These are phyloP conservation scores for Stichopus horrens DNA, from an alignment of 53 echinoderm and acorn worm species.

Conservation along the genomic window DNA sequence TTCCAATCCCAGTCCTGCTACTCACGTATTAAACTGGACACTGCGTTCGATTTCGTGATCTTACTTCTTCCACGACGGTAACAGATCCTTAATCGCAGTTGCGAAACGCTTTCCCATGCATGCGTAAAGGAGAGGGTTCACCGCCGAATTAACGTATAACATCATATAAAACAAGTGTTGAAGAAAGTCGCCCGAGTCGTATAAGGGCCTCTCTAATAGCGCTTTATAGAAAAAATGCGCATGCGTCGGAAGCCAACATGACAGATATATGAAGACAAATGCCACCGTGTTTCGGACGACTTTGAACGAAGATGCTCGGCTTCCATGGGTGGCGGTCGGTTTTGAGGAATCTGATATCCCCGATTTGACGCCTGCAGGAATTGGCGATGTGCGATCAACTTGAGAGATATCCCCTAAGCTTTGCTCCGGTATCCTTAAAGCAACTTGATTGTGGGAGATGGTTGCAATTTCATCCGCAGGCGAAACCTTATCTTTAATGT, in stretches of 20 bases:
- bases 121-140: constrained; percentile 24
- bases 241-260: constrained; percentile 25
- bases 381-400: background rate
- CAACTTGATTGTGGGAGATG: background rate
- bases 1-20: no score
- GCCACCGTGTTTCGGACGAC: background rate
- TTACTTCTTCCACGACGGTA: background rate
- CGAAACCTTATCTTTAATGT: background rate
- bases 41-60: no score
- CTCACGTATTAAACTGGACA: no score
- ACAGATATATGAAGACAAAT: background rate
- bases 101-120: constrained; percentile 1
- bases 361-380: no score
- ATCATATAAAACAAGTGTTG: background rate
- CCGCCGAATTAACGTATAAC: constrained; percentile 6
- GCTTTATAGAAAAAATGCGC: background rate
- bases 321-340: no score
- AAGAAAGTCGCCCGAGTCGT: background rate
- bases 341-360: background rate
- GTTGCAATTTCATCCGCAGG: background rate
- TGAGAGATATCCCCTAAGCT: background rate
- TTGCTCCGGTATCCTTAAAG: background rate
- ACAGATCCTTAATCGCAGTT: background rate
- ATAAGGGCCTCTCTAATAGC: background rate
- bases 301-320: background rate